Evolutionary conservation across 2,113 vertebrate genomes (phyloP).

Genomic region (Channa argus): DNA sequence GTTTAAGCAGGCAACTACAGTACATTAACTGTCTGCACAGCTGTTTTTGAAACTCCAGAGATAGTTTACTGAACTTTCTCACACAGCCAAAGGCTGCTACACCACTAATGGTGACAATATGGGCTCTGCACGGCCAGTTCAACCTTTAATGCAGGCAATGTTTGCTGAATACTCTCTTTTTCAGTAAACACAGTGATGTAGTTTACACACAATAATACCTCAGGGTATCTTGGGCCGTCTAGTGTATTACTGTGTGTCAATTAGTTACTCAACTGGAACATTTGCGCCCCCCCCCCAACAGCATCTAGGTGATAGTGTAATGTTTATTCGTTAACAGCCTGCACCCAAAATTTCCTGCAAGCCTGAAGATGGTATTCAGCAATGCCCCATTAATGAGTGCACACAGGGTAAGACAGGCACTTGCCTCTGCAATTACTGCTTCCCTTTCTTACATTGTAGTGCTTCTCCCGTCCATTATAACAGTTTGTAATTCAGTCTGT

Average conservation of each 20-base stretch:
- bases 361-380: constrained; percentile 39
- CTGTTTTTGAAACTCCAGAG: not conserved
- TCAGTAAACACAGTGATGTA: constrained; percentile 14
- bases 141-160: not conserved
- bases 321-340: constrained; percentile 38
- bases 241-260: not conserved
- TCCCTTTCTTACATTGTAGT: not conserved
- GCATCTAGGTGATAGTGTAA: constrained; percentile 20
- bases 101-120: not conserved
- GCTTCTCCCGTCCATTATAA: not conserved
- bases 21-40: not conserved
- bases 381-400: constrained; percentile 3
- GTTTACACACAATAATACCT: constrained; percentile 5
- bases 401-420: not conserved
- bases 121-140: not conserved
- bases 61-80: not conserved
- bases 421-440: constrained; percentile 7
- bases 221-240: not conserved
- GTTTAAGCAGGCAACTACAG: not conserved
- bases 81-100: not conserved
- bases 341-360: constrained; percentile 11
- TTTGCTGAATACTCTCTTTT: constrained; percentile 33
- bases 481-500: not conserved
- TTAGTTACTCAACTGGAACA: constrained; percentile 24
- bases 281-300: constrained; percentile 20